Evolutionary conservation across 2,888 invertebrate genomes (phyloP), one percentile per base, ranked within the genome.

Genomic region (Alsophila aescularia): DNA sequence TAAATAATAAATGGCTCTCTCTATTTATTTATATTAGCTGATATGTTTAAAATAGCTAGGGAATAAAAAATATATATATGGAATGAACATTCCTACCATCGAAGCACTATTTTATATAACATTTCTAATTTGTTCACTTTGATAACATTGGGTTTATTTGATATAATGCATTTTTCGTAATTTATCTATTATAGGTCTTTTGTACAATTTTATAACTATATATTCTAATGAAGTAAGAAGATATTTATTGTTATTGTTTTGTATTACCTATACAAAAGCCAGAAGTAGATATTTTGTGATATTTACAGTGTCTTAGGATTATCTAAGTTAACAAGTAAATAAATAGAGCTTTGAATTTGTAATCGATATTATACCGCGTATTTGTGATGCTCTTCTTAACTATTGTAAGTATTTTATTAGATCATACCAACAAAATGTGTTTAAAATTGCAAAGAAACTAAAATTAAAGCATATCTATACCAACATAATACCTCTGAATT

Each of bases 251-350:
- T 29, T 2, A 27, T 27, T 27, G 9, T 27, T 6, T 9, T 27
- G 7, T 27, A 6, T 3, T 6, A 6, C n/a, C n/a, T n/a, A 27
- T 9, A n/a, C n/a, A n/a, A n/a, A 2, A 29, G n/a, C 29, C 29
- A 29, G 29, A 29, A 29, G n/a, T 29, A 29, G 3, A 29, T 29
- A 29, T 29, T 29, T 29, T 29, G 29, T 29, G 29, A 29, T 29
- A 37, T 37, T 37, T 10, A 37, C 37, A 18, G 21, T 37, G 37
- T 37, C 37, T 37, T 37, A 18, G 21, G 37, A 37, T 37, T 24
- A 18, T 4, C 3, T 18, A 5, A 18, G 9, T 27, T n/a, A n/a
- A n/a, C n/a, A n/a, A 29, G 8, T 29, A 8, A n/a, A n/a, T 3
- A 13, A 32, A 13, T 13, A 13, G 32, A 32, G 32, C 32, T 32